A percentile compares a stretch with the other conserved stretches of the same genome.
Evolutionary conservation across 1,140 invertebrate species (phyloP).

Genomic region (Himalopsyche phryganea): DNA sequence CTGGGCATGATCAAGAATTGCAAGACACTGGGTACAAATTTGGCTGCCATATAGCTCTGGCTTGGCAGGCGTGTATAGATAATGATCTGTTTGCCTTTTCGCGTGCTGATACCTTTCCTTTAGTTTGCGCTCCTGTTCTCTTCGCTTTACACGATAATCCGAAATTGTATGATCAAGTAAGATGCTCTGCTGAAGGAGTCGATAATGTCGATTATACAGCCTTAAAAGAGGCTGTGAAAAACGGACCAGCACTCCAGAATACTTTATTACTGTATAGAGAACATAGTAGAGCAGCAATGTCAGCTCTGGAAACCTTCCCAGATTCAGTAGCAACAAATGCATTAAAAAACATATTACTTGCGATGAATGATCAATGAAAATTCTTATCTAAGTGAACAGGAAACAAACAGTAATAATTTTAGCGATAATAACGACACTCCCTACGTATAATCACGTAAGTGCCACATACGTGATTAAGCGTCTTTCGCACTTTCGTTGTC

Average conservation of each 20-base stretch:
- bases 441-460: no score
- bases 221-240: conserved; percentile 47
- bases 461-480: no score
- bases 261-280: conserved; percentile 66
- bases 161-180: conserved; percentile 62
- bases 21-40: conserved; percentile 73
- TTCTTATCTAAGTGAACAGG: no score
- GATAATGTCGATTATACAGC: conserved; percentile 64
- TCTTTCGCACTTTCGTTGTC: no score
- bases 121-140: conserved; percentile 75
- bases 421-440: no score
- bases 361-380: no score
- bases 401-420: no score
- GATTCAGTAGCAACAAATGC: conserved; percentile 61
- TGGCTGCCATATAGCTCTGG: conserved; percentile 78
- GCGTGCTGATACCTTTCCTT: conserved; percentile 55
- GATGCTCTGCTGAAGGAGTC: conserved; percentile 63
- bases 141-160: conserved; percentile 71
- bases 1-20: conserved; percentile 62
- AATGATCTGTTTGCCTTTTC: conserved; percentile 47
- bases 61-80: conserved; percentile 73
- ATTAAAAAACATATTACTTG: conserved; percentile 53
- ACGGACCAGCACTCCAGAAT: conserved; percentile 59
- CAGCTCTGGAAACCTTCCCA: conserved; percentile 60
- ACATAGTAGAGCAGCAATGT: conserved; percentile 65